A percentile compares a stretch with the other conserved stretches of the same genome.
Conservation (phyloP, 2,888 invertebrate genomes). For the Drosophila nigritarsus region DNA sequence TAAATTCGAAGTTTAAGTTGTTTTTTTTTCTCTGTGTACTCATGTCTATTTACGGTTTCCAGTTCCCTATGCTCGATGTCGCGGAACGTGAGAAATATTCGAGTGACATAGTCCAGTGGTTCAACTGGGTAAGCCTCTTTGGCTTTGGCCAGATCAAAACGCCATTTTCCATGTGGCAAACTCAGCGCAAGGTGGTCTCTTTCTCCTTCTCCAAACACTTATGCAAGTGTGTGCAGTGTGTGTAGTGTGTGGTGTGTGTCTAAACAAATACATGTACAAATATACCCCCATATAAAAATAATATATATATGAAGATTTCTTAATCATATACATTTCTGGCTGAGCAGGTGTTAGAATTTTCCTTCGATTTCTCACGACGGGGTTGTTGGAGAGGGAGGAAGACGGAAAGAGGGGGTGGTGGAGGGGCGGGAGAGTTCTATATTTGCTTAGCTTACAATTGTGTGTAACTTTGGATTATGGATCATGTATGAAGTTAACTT, state of each 20-base stretch:
- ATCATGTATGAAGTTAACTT: constrained; percentile 64
- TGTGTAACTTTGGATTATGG: constrained; percentile 65
- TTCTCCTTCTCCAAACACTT: constrained; percentile 34
- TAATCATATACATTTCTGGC: constrained; percentile 51
- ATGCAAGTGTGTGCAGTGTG: constrained; percentile 40
- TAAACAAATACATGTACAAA: constrained; percentile 15
- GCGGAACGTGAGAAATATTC: constrained; percentile 77
- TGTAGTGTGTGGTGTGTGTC: background rate
- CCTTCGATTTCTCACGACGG: constrained; percentile 36
- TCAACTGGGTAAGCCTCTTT: constrained; percentile 69
- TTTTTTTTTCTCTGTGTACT: background rate
- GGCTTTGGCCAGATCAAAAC: constrained; percentile 71
- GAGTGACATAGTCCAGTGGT: constrained; percentile 76
- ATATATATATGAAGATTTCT: constrained; percentile 42
- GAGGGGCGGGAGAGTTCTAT: background rate
- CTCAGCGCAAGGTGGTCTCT: constrained; percentile 48
- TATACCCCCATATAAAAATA: constrained; percentile 14
- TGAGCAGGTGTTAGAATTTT: constrained; percentile 57
- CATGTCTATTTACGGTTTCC: constrained; percentile 1
- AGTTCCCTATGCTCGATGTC: constrained; percentile 51
- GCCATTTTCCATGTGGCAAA: constrained; percentile 51
- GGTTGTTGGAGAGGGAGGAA: background rate
- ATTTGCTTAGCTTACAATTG: constrained; percentile 42
- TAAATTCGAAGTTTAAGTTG: background rate
- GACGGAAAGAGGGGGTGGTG: accelerated